phyloP scores from a whole-genome alignment of 2,797 vertebrate species.

The Toxotes lorentzi region DNA sequence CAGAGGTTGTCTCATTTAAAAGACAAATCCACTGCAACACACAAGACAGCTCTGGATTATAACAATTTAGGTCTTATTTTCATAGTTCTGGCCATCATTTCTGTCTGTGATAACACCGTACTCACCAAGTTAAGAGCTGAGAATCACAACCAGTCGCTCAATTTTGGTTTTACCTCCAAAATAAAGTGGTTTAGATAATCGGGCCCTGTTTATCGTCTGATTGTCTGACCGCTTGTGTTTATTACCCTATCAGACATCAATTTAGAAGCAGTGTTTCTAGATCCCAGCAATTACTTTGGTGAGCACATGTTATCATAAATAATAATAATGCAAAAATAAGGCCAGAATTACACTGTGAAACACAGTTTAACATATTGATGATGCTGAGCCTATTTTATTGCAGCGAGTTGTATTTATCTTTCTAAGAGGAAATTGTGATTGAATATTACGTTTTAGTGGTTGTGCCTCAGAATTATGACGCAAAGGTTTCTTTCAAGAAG shows the following conservation, averaged over 20 bases:
- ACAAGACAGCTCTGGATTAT: neutral
- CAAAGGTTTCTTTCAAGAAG: neutral
- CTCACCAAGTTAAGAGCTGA: neutral
- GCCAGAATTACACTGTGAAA: neutral
- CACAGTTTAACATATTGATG: neutral
- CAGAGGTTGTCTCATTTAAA: neutral
- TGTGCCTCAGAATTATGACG: neutral
- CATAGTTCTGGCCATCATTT: neutral
- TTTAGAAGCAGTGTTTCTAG: neutral
- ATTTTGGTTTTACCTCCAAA: constrained; percentile 3
- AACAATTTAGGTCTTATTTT: constrained; percentile 15
- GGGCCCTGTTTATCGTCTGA: neutral
- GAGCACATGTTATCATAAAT: neutral
- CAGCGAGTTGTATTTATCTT: neutral
- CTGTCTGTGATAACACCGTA: neutral
- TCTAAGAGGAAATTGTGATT: neutral
- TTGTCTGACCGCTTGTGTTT: neutral
- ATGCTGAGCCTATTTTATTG: neutral
- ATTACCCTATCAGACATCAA: neutral
- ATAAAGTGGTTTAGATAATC: neutral
- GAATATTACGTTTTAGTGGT: neutral
- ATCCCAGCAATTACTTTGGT: neutral
- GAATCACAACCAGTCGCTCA: neutral
- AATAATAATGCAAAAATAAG: neutral
- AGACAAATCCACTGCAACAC: constrained; percentile 4